phyloP scores from a whole-genome alignment of 2,113 vertebrate genomes.

The Pygoscelis antarcticus region DNA sequence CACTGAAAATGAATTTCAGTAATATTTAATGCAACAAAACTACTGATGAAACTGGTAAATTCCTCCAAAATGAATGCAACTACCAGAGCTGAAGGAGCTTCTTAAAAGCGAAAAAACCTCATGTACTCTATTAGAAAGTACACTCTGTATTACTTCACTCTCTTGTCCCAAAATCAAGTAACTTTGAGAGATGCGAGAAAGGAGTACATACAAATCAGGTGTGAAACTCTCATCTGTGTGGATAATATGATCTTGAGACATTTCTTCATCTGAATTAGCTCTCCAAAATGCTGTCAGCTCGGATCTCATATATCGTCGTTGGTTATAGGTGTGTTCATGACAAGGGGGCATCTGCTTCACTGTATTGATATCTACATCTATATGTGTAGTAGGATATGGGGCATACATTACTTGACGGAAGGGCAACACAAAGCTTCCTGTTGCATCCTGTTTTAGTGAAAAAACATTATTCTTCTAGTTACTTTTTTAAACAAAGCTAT shows the following conservation, averaged over 20 bases:
- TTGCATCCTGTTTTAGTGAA: constrained; percentile 84
- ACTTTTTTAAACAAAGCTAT: neutral
- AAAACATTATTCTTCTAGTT: neutral
- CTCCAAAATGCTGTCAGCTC: constrained; percentile 91
- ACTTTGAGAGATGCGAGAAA: neutral
- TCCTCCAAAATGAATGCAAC: neutral
- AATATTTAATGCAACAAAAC: neutral
- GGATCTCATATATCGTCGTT: constrained; percentile 90
- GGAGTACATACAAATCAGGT: constrained; percentile 86
- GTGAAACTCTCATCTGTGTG: constrained; percentile 92
- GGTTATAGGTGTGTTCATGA: constrained; percentile 94
- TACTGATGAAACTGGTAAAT: neutral
- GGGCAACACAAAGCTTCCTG: constrained; percentile 93
- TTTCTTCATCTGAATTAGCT: constrained; percentile 90
- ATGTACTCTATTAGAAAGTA: neutral
- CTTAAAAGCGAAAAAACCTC: neutral
- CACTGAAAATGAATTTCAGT: neutral
- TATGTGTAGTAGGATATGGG: constrained; percentile 93
- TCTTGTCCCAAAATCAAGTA: neutral
- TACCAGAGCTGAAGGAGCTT: neutral
- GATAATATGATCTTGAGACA: constrained; percentile 87
- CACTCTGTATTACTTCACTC: neutral
- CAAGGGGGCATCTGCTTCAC: constrained; percentile 98
- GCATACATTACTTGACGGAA: constrained; percentile 97
- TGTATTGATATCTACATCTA: constrained; percentile 95